These are phyloP conservation scores for Darevskia nairensis DNA, from an alignment of 2,797 vertebrate species.

Conservation along the genomic window DNA sequence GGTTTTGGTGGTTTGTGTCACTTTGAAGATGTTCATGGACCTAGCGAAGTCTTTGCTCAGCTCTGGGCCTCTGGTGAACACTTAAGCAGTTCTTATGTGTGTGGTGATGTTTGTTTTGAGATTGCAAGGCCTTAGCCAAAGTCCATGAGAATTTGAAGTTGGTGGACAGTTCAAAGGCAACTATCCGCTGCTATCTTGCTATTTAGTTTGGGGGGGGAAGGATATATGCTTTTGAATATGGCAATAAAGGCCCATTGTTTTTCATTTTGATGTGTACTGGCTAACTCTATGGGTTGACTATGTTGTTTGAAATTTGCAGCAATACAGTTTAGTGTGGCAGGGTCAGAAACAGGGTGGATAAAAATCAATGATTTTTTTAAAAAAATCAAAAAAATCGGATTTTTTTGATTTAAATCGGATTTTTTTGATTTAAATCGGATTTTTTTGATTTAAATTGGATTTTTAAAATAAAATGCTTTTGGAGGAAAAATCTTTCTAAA, in stretches of 20 bases:
- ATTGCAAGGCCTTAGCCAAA: neutral
- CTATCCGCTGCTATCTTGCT: neutral
- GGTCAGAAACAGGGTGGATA: too few species aligned
- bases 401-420: too few species aligned
- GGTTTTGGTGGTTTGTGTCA: slow-evolving; percentile 4
- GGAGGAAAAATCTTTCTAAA: too few species aligned
- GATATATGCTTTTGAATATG: neutral
- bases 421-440: too few species aligned
- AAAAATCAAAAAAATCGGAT: too few species aligned
- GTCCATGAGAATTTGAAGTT: neutral
- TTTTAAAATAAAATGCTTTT: too few species aligned
- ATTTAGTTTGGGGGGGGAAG: neutral
- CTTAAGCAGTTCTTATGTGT: neutral
- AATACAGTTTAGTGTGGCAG: neutral
- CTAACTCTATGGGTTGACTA: neutral
- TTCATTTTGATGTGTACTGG: neutral
- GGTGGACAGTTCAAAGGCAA: neutral
- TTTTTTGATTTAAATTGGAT: too few species aligned
- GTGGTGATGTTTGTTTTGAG: neutral
- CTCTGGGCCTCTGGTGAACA: neutral
- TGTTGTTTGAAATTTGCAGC: neutral
- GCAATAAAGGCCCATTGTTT: neutral
- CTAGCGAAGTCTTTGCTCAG: neutral
- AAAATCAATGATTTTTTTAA: too few species aligned
- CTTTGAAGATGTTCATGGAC: neutral